Conservation (phyloP, 2,113 vertebrate species). For the Aegypius monachus region DNA sequence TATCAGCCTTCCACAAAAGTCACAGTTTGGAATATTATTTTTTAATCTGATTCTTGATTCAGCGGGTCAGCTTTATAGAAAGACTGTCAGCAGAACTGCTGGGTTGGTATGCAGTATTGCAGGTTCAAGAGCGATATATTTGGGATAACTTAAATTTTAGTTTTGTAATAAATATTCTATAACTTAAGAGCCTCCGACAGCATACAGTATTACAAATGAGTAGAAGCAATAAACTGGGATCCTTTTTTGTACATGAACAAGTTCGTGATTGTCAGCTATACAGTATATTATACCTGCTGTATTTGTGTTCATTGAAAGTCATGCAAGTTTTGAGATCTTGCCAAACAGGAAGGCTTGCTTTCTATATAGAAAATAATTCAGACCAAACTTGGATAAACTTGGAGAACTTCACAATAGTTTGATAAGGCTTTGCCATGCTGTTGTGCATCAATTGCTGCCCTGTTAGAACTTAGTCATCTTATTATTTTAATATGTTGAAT, state of each 20-base stretch:
- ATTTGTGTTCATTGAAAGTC: neutral
- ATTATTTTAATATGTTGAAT: neutral
- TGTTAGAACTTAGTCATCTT: neutral
- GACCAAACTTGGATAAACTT: neutral
- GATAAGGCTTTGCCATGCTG: neutral
- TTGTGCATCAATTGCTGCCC: neutral
- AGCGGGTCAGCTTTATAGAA: neutral
- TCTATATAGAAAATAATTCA: neutral
- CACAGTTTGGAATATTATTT: neutral
- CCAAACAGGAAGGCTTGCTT: neutral
- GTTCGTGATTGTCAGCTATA: neutral
- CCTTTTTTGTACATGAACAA: neutral
- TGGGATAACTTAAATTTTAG: neutral
- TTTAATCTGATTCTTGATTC: neutral
- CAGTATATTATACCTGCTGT: neutral
- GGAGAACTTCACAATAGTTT: neutral
- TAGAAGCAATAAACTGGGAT: neutral
- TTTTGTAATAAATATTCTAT: neutral
- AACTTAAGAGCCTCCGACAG: neutral
- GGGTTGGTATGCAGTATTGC: fast-evolving
- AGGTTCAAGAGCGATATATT: fast-evolving
- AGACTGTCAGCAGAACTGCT: neutral
- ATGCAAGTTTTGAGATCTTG: neutral
- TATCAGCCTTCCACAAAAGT: neutral
- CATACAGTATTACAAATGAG: neutral